Evolutionary conservation across 2,888 invertebrate genomes (phyloP).

Genomic region (Pseudococcus jackbeardsleyi): DNA sequence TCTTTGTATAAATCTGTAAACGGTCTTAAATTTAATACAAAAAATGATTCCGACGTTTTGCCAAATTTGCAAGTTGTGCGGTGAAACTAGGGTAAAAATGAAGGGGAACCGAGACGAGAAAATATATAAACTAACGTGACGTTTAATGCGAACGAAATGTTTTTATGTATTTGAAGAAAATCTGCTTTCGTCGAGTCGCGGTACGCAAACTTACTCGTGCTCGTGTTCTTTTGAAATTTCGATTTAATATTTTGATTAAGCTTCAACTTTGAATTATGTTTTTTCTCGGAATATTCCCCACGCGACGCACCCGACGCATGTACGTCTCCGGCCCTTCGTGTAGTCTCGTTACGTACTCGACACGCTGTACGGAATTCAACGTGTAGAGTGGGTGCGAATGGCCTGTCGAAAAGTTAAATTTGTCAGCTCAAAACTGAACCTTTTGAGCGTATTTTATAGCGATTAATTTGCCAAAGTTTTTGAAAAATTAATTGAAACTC

Average conservation of each 20-base stretch:
- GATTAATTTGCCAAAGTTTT: no score
- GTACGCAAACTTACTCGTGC: background rate
- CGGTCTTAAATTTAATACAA: background rate
- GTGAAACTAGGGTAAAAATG: background rate
- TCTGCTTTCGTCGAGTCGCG: background rate
- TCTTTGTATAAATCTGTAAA: conserved; percentile 15
- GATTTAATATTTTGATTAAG: background rate
- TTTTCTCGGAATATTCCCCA: background rate
- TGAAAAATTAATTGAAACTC: no score
- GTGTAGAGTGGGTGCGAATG: no score
- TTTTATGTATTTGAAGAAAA: conserved; percentile 3
- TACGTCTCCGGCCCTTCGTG: background rate
- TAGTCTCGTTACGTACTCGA: no score
- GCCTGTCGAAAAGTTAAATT: no score
- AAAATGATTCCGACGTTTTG: background rate
- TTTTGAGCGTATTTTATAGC: no score
- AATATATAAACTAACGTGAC: background rate
- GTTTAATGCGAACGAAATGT: background rate
- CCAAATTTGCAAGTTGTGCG: background rate
- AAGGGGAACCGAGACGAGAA: background rate
- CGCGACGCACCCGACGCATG: background rate
- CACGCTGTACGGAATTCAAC: no score
- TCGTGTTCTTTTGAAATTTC: background rate
- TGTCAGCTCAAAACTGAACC: no score
- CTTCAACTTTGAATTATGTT: conserved; percentile 7